Percentiles rank a stretch among this genome's conserved stretches.
Evolutionary conservation across 2,797 vertebrate species (phyloP).

Genomic region (Setipinna tenuifilis): DNA sequence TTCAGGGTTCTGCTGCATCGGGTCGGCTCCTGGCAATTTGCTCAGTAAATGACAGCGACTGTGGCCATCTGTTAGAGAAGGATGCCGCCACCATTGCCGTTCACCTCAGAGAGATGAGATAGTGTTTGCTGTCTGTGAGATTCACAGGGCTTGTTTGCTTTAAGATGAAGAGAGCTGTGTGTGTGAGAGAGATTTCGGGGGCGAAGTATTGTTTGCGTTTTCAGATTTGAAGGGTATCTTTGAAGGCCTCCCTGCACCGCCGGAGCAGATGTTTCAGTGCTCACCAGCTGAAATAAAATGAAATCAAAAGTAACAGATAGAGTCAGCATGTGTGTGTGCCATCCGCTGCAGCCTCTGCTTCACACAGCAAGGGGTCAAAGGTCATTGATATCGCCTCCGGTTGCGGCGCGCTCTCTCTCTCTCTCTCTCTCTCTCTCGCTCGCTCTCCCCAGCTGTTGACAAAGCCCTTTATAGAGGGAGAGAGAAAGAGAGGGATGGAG

Average conservation of each 20-base stretch:
- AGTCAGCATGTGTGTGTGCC: background rate
- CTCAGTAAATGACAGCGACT: background rate
- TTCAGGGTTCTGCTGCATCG: background rate
- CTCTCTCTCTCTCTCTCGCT: background rate
- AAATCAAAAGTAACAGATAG: background rate
- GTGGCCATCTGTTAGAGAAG: background rate
- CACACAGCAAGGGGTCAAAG: background rate
- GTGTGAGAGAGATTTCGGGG: too few relatives aligned
- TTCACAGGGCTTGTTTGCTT: background rate
- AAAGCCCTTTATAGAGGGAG: background rate
- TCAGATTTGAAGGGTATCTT: too few relatives aligned
- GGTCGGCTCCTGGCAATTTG: background rate
- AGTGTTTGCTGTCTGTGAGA: background rate
- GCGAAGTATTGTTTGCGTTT: background rate
- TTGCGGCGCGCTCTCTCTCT: background rate
- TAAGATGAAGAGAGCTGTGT: too few relatives aligned
- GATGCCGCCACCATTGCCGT: background rate
- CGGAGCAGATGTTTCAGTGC: background rate
- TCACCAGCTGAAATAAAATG: background rate
- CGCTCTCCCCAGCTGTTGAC: background rate
- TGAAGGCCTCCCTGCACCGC: background rate
- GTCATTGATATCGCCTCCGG: background rate
- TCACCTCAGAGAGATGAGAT: background rate
- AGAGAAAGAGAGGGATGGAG: background rate
- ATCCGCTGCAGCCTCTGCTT: background rate